Evolutionary conservation across 2,888 invertebrate species (phyloP).

Genomic region (Cylloceria caligata): DNA sequence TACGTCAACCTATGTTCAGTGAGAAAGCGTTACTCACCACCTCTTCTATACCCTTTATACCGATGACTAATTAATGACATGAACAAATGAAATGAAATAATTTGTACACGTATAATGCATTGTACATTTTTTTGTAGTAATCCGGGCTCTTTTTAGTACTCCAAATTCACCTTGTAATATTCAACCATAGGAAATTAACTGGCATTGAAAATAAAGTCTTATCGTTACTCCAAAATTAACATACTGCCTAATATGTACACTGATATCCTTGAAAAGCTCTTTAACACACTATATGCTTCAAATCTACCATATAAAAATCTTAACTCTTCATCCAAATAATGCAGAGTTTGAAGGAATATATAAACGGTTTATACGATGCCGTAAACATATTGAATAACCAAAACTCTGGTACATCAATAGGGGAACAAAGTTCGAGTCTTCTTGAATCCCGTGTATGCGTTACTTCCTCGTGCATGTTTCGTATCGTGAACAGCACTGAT

Average conservation of each 20-base stretch:
- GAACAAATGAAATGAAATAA: conserved; percentile 56
- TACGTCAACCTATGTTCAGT: conserved; percentile 41
- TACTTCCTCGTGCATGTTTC: no score
- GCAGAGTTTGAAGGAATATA: no score
- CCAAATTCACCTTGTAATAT: neutral
- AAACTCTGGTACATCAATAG: neutral
- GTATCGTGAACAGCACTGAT: neutral
- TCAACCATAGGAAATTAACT: neutral
- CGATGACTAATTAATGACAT: conserved; percentile 60
- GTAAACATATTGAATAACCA: neutral
- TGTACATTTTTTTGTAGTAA: neutral
- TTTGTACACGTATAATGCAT: conserved; percentile 23
- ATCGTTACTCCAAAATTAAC: neutral
- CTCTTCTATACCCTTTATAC: conserved; percentile 16
- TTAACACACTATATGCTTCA: neutral
- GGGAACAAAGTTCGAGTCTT: neutral
- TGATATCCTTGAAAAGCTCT: no score
- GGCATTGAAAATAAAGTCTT: neutral
- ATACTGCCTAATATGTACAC: no score
- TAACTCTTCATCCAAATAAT: no score
- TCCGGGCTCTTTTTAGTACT: neutral
- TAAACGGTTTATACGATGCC: neutral
- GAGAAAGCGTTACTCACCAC: conserved; percentile 49
- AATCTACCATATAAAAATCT: no score
- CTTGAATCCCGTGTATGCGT: neutral